Base-by-base conservation (phyloP, 2,797 vertebrate species). In the Rhynchotus rufescens region DNA sequence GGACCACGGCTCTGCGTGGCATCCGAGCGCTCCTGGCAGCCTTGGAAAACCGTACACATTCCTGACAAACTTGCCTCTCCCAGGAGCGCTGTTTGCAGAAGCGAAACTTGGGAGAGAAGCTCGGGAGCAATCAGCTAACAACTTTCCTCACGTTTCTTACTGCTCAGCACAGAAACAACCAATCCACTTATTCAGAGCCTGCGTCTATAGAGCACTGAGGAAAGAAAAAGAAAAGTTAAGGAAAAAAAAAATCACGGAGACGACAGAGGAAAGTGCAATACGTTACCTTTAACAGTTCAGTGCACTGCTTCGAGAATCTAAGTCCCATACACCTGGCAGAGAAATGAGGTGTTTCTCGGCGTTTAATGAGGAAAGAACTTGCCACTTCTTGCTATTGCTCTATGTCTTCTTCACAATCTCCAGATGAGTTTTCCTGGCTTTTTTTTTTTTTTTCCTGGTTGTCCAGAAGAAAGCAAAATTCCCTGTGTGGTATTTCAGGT, bases 281-380 rank as follows among this genome's bases (percentile, higher is more conserved):
- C 42, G 1, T 98, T 98, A 98, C 98, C 98, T 98, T 96, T 94
- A 96, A 96, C 97, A 97, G 92, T 95, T 96, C 97, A 96, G 95
- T 97, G 95, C 92, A 96, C 90, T 97, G 90, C 97, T 96, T 96
- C 87, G 91, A 96, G 96, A 98, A 98, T 97, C 97, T 97, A 97
- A 96, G 97, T 97, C 97, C 97, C 95, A 96, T 95, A 96, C 96
- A 96, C 97, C 97, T 94, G 96, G 96, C 93, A 87, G 88, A 97
- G 96, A 94, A 72, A 96, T 72, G 81, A 85, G 88, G 97, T 95
- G 90, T 66, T 95, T 96, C 85, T 89, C 45, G 2, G 85, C 44
- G 84, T 93, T 95, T 86, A 74, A 85, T 90, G 90, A 86, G 84
- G 49, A 84, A 94, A 95, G 95, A 91, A 59, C 84, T 91, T 95